phyloP scores from a whole-genome alignment of 1,140 invertebrate species.

The Drosophila bocki region DNA sequence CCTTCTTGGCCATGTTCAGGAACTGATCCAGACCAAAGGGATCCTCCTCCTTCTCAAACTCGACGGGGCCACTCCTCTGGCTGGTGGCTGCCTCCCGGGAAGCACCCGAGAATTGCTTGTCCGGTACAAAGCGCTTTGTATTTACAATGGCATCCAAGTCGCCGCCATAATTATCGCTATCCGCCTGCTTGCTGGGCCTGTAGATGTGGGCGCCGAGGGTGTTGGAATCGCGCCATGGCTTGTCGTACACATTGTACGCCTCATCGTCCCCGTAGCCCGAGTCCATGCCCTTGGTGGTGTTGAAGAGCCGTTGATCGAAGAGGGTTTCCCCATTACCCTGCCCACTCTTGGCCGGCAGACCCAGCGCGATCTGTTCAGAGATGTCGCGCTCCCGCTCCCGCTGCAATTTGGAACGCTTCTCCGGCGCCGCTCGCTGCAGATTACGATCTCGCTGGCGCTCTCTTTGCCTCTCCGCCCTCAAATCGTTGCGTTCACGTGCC shows the following conservation, averaged over 20 bases:
- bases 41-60: conserved; percentile 98
- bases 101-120: conserved; percentile 97
- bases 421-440: conserved; percentile 96
- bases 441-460: conserved; percentile 97
- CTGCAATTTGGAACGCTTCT: conserved; percentile 95
- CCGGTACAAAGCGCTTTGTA: conserved; percentile 97
- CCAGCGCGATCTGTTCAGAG: conserved; percentile 99
- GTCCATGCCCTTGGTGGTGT: conserved; percentile 97
- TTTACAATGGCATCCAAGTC: conserved; percentile 95
- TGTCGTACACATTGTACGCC: conserved; percentile 99
- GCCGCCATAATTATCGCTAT: conserved; percentile 96
- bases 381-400: conserved; percentile 98
- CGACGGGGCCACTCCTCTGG: conserved; percentile 95
- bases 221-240: conserved; percentile 94
- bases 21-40: conserved; percentile 99
- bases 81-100: conserved; percentile 88
- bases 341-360: conserved; percentile 94
- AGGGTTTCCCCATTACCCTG: conserved; percentile 91
- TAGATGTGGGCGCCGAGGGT: conserved; percentile 96
- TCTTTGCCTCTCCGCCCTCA: conserved; percentile 95
- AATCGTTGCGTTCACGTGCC: conserved; percentile 94
- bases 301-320: conserved; percentile 98
- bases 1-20: conserved; percentile 97
- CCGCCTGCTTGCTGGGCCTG: conserved; percentile 94
- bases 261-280: conserved; percentile 99